Base-by-base conservation (phyloP, 2,888 invertebrate species). In the Agrotis segetum region DNA sequence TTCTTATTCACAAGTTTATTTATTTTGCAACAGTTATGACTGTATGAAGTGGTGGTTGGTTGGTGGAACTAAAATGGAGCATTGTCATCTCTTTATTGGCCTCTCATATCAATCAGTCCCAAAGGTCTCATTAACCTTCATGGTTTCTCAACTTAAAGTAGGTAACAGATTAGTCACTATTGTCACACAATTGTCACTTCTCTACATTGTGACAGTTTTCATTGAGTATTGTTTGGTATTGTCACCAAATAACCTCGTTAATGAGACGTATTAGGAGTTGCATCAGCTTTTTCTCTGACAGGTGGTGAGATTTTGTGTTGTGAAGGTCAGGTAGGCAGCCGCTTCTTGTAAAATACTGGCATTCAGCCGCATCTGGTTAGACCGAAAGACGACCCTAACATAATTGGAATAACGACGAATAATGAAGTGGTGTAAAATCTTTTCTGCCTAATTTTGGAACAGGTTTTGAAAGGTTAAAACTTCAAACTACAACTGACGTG, bases 61-160 rank as follows among this genome's bases (percentile, higher is more conserved):
- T 68, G 34, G 34, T 46, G 7, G 16, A 40, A 34, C 21, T 4
- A 49, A 74, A 78, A 29, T 76, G 34, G 77, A 81, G 11, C 81
- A 76, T 62, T 53, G 64, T 59, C 56, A 61, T 47, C 56, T 65
- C 53, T 49, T 46, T 52, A 50, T 49, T 47, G n/a, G 29, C 69
- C 67, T 76, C 72, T 76, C 80, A 67, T 80, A 76, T 79, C 65
- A 67, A 78, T 71, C 71, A 67, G 63, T 56, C 13, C 46, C 29
- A 67, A 79, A 85, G 83, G 79, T 82, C 68, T 67, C 72, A 76
- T 75, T 71, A 82, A 47, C 65, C 83, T 79, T 61, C 52, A 19
- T 3, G n/a, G 47, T 52, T 67, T 59, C 64, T 19, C 19, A 71
- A 74, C 56, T 44, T 76, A 67, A 83, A n/a, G n/a, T 24, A 67